Percentiles rank a stretch among this genome's conserved stretches.
phyloP scores from a whole-genome alignment of 2,797 vertebrate genomes.

The Semotilus atromaculatus region DNA sequence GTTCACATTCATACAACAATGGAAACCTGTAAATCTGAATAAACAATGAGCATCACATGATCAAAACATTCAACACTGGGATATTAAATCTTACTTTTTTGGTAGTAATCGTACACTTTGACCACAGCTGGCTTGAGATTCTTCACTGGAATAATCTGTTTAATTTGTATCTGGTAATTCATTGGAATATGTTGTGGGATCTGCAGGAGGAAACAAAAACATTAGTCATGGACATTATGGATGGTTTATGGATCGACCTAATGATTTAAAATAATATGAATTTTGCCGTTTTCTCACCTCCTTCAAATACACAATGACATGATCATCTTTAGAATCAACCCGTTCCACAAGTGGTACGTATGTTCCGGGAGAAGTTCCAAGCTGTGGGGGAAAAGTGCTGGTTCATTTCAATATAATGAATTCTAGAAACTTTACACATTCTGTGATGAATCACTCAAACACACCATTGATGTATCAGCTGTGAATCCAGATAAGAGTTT shows the following conservation, averaged over 20 bases:
- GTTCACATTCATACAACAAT: neutral
- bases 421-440: neutral
- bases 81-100: constrained; percentile 15
- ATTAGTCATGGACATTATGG: neutral
- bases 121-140: constrained; percentile 22
- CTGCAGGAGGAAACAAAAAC: neutral
- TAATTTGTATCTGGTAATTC: neutral
- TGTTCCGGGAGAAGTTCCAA: accelerated
- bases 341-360: neutral
- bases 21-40: neutral
- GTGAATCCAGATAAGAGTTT: constrained; percentile 20
- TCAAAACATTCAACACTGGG: neutral
- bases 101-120: constrained; percentile 35
- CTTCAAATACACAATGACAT: no score
- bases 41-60: neutral
- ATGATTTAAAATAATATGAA: neutral
- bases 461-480: constrained; percentile 12
- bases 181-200: neutral
- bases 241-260: neutral
- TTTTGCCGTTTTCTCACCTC: constrained; percentile 13
- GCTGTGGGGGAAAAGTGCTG: neutral
- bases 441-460: neutral
- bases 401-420: neutral
- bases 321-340: constrained; percentile 10
- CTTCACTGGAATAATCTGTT: neutral